Conservation (phyloP, 2,888 invertebrate genomes). For the Epiblema foenella region DNA sequence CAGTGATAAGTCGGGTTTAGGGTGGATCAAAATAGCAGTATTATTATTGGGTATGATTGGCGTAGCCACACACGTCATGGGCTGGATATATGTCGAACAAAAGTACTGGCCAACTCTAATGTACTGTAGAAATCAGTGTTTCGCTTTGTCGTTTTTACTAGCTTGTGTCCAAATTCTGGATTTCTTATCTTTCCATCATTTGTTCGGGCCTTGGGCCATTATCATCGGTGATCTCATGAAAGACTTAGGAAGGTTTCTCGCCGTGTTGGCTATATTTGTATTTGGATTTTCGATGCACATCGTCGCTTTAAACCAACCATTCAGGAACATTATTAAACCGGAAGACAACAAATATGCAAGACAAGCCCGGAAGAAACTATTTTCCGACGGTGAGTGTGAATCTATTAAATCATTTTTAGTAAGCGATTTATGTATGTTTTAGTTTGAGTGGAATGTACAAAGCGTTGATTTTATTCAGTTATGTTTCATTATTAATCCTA, state of each 20-base stretch:
- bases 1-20: slow-evolving; percentile 98
- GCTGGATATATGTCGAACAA: slow-evolving; percentile 88
- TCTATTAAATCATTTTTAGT: slow-evolving; percentile 47
- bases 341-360: slow-evolving; percentile 86
- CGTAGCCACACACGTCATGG: slow-evolving; percentile 94
- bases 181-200: slow-evolving; percentile 99
- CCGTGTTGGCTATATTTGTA: slow-evolving; percentile 98
- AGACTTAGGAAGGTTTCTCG: slow-evolving; percentile 97
- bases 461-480: not conserved
- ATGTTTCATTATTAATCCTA: slow-evolving; percentile 35
- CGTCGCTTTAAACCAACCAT: slow-evolving; percentile 97
- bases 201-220: slow-evolving; percentile 99
- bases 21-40: slow-evolving; percentile 96
- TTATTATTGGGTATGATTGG: slow-evolving; percentile 95
- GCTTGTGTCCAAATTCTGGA: slow-evolving; percentile 99
- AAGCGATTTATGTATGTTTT: slow-evolving; percentile 1
- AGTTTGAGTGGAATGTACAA: slow-evolving; percentile 16
- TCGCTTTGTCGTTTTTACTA: slow-evolving; percentile 96
- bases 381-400: slow-evolving; percentile 89
- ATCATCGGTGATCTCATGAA: slow-evolving; percentile 98
- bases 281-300: slow-evolving; percentile 99
- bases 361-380: slow-evolving; percentile 83
- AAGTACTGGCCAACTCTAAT: slow-evolving; percentile 94
- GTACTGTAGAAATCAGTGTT: slow-evolving; percentile 98
- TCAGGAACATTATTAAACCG: slow-evolving; percentile 87